Conservation (phyloP, 1,140 invertebrate species). For the Drosophila sp. region DNA sequence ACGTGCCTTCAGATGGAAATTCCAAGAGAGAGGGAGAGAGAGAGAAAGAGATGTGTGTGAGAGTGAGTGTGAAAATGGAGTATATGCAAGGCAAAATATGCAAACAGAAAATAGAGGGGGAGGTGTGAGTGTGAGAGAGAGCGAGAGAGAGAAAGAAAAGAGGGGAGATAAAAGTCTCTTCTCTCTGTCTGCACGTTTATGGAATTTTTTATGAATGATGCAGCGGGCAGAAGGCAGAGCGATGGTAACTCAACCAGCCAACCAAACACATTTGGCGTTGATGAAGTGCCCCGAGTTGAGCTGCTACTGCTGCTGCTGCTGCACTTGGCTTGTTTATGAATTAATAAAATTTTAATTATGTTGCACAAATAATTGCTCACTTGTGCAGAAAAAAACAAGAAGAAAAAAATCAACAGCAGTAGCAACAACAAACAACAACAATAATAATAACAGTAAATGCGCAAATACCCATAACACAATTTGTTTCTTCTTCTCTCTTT, state of each 20-base stretch:
- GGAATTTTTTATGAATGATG: slow-evolving; percentile 76
- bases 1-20: slow-evolving; percentile 19
- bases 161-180: slow-evolving; percentile 6
- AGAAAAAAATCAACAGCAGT: slow-evolving; percentile 16
- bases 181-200: slow-evolving; percentile 55
- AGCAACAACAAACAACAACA: slow-evolving; percentile 34
- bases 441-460: slow-evolving; percentile 21
- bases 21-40: slow-evolving; percentile 4
- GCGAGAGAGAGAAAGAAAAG: background rate
- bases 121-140: background rate
- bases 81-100: slow-evolving; percentile 7
- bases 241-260: slow-evolving; percentile 3
- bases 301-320: slow-evolving; percentile 22
- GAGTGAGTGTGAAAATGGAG: slow-evolving; percentile 8
- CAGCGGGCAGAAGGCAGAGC: slow-evolving; percentile 22
- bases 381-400: slow-evolving; percentile 54
- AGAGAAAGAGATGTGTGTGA: background rate
- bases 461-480: slow-evolving; percentile 17
- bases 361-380: slow-evolving; percentile 75
- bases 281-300: slow-evolving; percentile 53
- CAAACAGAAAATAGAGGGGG: background rate
- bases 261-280: slow-evolving; percentile 42
- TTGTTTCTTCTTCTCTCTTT: slow-evolving; percentile 13
- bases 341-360: slow-evolving; percentile 78
- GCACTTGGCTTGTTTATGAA: slow-evolving; percentile 64